Evolutionary conservation across 64 coral and sea anemone species (phyloP), one percentile per base, ranked within the genome.

Genomic region (Montipora efflorescens): DNA sequence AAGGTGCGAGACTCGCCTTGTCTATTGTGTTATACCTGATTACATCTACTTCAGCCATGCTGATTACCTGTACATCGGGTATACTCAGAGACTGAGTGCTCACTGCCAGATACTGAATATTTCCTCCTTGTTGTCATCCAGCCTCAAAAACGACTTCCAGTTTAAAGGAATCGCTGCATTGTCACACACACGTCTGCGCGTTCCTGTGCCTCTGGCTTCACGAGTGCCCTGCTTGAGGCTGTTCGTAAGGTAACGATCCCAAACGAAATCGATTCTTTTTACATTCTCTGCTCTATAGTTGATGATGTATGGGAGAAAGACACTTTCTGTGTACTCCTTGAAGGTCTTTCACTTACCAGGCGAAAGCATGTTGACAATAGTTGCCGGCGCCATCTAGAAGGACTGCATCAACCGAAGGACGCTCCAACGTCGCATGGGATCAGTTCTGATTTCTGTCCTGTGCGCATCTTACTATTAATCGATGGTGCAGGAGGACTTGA

Each of bases 121-220:
- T 45, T 92, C 90, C 48, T 48, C 89, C 82, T 95, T 92, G 90
- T 95, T 94, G 50, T 94, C 78, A 83, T 94, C 87, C 28, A 89
- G 66, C 28, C 86, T 78, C 76, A 88, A 18, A 95, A 91, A 91
- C 15, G 45, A 44, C 88, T 95, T 90, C 88, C 81, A 95, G 45
- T 90, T 91, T 79, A 67, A 67, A 50, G 79, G 79, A 85, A 95
- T 59, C 8, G 79, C 25, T 21, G 79, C 88, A 83, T 20, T 79
- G 61, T 84, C 74, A 21, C 59, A 79, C 15, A 95, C 88, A 69
- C 58, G 94, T 87, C 81, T 67, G 19, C 81, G 53, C 16, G 25
- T n/a, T 51, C 88, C 89, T 79, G 84, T 19, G 22, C 92, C 92
- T 88, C 92, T 67, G n/a, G 76, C 22, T 7, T 79, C 75, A 16